A percentile compares a stretch with the other conserved stretches of the same genome.
Evolutionary conservation across 2,888 invertebrate genomes (phyloP).

Genomic region (Cyclophora punctaria): DNA sequence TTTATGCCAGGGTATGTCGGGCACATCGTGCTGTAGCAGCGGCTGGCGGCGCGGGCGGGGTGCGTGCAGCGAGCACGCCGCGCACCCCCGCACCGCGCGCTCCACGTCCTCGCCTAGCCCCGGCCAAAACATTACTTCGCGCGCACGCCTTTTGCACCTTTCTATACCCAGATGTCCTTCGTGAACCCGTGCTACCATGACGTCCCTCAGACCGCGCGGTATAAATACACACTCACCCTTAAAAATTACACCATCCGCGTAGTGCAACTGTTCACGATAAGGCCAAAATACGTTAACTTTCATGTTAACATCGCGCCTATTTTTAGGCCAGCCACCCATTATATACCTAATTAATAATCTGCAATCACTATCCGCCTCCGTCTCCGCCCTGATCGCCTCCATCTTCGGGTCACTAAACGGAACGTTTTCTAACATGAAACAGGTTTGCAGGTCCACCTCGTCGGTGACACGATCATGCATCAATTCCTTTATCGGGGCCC

Average conservation of each 20-base stretch:
- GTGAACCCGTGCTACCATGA: neutral
- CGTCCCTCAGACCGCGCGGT: neutral
- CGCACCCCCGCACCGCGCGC: neutral
- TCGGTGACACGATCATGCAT: neutral
- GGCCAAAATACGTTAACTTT: neutral
- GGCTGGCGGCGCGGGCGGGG: neutral
- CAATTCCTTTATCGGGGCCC: neutral
- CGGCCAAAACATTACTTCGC: constrained; percentile 24
- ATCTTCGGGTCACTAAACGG: too few relatives aligned
- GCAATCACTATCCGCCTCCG: neutral
- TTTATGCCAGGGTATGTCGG: neutral
- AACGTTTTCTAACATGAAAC: neutral
- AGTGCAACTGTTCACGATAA: neutral
- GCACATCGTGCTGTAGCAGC: neutral
- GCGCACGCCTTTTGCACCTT: constrained; percentile 21
- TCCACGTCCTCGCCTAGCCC: neutral
- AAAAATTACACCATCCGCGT: neutral
- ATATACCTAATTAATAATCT: neutral
- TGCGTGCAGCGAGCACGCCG: neutral
- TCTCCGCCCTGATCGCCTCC: too few relatives aligned
- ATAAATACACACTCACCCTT: neutral
- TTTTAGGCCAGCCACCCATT: neutral
- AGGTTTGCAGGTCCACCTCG: neutral
- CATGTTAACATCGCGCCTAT: neutral
- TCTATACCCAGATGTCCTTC: neutral